Evolutionary conservation across 2,113 vertebrate genomes (phyloP), one percentile per base, ranked within the genome.

Genomic region (Nothobranchius furzeri): DNA sequence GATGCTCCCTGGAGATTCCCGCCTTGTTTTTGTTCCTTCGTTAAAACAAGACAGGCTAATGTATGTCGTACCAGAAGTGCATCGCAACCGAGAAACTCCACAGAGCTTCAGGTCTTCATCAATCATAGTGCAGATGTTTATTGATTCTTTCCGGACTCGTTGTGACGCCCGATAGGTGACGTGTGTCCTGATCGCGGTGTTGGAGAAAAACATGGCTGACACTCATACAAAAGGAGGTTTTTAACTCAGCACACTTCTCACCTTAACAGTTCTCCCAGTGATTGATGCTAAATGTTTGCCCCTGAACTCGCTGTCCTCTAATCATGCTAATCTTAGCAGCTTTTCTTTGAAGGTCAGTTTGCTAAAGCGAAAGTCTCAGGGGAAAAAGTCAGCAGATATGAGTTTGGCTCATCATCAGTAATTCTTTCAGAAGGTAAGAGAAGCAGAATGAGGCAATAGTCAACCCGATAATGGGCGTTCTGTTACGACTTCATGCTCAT

Each of bases 11-110:
- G 0, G 83, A 84, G 83, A 67, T 17, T 2, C 10, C 4, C 4
- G 74, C 64, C 79, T 81, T 67, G 61, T 83, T 84, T 73, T 76
- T 56, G 49, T 63, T 52, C 43, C 58, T 58, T 76, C 64, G 15
- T 87, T 87, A 82, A 20, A 68, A 67, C 64, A 84, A 64, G 68
- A 65, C 75, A 82, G 66, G 78, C 62, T 86, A 86, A 88, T 64
- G 78, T 37, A 64, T 0, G 63, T 68, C 63, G 55, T 48, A 25
- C 66, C 73, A 64, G 80, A 89, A 88, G 78, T 78, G 73, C 70
- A 81, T 83, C 75, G 25, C 60, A 49, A 56, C 50, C 13, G 30
- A 46, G 79, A 60, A 4, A 37, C 66, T 49, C 60, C 59, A 46
- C 15, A 10, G 70, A 40, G 78, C 78, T 72, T 48, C 14, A 73